These are phyloP conservation scores for Cirrhinus mrigala DNA, from an alignment of 2,797 vertebrate species.

Conservation along the genomic window DNA sequence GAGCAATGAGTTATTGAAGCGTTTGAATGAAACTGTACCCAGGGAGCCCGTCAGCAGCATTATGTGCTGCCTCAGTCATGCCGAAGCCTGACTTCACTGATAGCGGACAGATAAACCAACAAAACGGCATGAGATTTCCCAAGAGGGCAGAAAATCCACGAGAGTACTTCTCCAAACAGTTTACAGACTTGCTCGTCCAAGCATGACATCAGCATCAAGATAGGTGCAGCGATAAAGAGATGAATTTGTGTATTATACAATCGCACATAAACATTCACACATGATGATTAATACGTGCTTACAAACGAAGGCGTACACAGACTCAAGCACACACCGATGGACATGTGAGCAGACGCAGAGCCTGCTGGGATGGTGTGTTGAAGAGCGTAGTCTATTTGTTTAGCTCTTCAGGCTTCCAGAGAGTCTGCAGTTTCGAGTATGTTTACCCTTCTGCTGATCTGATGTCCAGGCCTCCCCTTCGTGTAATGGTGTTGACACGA, in stretches of 20 bases:
- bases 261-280: constrained; percentile 41
- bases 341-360: constrained; percentile 2
- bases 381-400: constrained; percentile 55
- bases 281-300: constrained; percentile 36
- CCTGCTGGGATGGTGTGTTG: constrained; percentile 35
- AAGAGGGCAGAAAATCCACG: constrained; percentile 28
- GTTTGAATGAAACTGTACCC: constrained; percentile 71
- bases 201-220: constrained; percentile 36
- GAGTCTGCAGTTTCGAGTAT: constrained; percentile 56
- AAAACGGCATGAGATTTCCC: constrained; percentile 26
- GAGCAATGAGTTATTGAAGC: constrained; percentile 77
- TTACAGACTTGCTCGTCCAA: constrained; percentile 57
- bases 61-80: constrained; percentile 68
- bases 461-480: constrained; percentile 35
- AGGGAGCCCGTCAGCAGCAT: constrained; percentile 66
- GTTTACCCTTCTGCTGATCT: constrained; percentile 54
- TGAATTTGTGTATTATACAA: constrained; percentile 58
- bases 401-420: constrained; percentile 53
- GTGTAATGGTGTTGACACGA: constrained; percentile 49
- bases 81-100: constrained; percentile 58
- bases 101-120: constrained; percentile 49
- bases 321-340: constrained; percentile 14
- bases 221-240: constrained; percentile 53
- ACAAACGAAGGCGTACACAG: constrained; percentile 20
- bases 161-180: constrained; percentile 57